Evolutionary conservation across 2,113 vertebrate genomes (phyloP).

Genomic region (Erinaceus europaeus): DNA sequence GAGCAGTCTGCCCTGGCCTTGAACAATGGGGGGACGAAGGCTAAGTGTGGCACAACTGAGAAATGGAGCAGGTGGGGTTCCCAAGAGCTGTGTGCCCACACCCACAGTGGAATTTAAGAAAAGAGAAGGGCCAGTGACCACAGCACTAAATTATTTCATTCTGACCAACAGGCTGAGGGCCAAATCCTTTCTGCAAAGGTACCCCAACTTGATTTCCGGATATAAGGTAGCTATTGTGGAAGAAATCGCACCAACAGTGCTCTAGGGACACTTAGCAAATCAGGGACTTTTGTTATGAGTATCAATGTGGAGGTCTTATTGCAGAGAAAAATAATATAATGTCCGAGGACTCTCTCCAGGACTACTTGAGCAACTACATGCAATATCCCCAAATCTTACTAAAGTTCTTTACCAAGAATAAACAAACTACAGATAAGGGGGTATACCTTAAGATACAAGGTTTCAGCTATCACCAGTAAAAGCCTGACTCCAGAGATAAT

Average conservation of each 20-base stretch:
- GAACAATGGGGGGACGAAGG: neutral
- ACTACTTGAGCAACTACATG: neutral
- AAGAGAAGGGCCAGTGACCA: neutral
- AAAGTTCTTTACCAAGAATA: neutral
- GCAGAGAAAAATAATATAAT: neutral
- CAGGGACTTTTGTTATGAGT: neutral
- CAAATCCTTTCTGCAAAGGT: neutral
- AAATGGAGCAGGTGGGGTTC: neutral
- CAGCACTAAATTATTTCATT: neutral
- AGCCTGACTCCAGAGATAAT: neutral
- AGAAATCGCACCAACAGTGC: neutral
- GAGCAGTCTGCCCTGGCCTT: neutral
- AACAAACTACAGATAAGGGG: neutral
- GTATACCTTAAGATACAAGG: neutral
- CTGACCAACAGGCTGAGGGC: neutral
- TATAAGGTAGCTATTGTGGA: neutral
- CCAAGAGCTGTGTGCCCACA: neutral
- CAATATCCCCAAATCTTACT: neutral
- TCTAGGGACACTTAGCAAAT: neutral
- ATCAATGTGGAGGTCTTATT: neutral
- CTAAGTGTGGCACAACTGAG: neutral
- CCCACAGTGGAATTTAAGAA: too few species aligned
- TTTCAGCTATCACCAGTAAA: conserved; percentile 41
- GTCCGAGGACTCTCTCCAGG: neutral
- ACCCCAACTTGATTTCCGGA: neutral